Evolutionary conservation across 2,888 invertebrate species (phyloP).

Genomic region (Atethmia centrago): DNA sequence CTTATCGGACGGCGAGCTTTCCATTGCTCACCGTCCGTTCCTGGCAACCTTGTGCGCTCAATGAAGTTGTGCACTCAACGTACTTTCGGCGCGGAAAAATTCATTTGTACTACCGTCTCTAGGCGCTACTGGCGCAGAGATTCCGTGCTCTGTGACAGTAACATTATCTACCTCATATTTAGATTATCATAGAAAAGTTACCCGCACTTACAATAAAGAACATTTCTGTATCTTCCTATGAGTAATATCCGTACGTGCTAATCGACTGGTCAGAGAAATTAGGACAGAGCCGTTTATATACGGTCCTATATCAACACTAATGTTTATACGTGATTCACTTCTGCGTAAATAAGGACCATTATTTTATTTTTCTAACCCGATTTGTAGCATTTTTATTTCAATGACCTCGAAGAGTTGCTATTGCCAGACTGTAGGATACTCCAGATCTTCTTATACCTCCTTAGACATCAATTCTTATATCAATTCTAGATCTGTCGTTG

Average conservation of each 20-base stretch:
- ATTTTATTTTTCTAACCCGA: conserved; percentile 2
- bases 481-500: no score
- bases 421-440: not conserved
- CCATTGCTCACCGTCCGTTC: no score
- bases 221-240: conserved; percentile 17
- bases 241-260: conserved; percentile 49
- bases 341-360: conserved; percentile 13
- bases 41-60: no score
- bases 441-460: not conserved
- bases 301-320: conserved; percentile 42
- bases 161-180: not conserved
- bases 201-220: not conserved
- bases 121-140: not conserved
- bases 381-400: not conserved
- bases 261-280: conserved; percentile 52
- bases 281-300: conserved; percentile 35
- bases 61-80: no score
- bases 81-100: no score
- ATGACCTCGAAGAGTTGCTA: not conserved
- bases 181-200: conserved; percentile 7
- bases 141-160: not conserved
- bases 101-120: no score
- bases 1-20: no score
- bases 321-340: conserved; percentile 28
- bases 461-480: not conserved